Evolutionary conservation across 2,888 invertebrate genomes (phyloP).

Genomic region (Petrophora chlorosata): DNA sequence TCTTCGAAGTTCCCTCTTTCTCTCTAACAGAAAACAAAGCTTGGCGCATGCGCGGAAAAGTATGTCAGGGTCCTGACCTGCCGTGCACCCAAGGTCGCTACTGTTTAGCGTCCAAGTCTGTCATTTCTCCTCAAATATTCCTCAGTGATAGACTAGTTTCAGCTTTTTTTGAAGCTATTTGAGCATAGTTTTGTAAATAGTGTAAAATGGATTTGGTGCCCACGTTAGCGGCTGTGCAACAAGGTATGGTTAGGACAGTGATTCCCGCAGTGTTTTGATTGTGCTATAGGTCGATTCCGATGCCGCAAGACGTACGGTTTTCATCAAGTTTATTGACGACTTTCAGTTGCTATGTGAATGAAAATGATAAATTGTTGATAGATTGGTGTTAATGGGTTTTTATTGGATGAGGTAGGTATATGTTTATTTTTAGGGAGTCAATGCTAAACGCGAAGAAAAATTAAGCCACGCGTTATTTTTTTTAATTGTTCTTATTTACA

Average conservation of each 20-base stretch:
- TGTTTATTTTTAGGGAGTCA: not conserved
- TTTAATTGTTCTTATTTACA: no score
- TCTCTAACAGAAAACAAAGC: constrained; percentile 16
- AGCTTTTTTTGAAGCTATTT: no score
- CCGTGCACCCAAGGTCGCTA: constrained; percentile 65
- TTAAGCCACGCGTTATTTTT: no score
- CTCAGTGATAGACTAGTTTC: constrained; percentile 22
- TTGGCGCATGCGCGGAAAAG: constrained; percentile 66
- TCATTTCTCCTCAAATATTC: constrained; percentile 42
- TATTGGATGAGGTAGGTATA: not conserved
- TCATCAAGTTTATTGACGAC: constrained; percentile 8
- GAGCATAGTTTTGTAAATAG: constrained; percentile 13
- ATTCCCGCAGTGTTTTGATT: constrained; percentile 12
- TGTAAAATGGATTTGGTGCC: constrained; percentile 59
- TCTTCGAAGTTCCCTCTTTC: constrained; percentile 20
- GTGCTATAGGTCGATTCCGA: not conserved
- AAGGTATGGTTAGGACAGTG: constrained; percentile 45
- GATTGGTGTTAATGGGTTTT: not conserved
- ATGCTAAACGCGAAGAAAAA: no score
- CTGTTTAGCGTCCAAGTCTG: constrained; percentile 63
- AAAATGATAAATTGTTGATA: constrained; percentile 9
- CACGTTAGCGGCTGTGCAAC: constrained; percentile 50
- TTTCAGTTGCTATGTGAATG: constrained; percentile 1
- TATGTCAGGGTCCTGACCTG: constrained; percentile 76
- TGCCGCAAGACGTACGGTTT: constrained; percentile 9